Percentiles rank a stretch among this genome's conserved stretches.
phyloP scores from a whole-genome alignment of 1,140 invertebrate genomes.

The Aphelinus atriplicis region DNA sequence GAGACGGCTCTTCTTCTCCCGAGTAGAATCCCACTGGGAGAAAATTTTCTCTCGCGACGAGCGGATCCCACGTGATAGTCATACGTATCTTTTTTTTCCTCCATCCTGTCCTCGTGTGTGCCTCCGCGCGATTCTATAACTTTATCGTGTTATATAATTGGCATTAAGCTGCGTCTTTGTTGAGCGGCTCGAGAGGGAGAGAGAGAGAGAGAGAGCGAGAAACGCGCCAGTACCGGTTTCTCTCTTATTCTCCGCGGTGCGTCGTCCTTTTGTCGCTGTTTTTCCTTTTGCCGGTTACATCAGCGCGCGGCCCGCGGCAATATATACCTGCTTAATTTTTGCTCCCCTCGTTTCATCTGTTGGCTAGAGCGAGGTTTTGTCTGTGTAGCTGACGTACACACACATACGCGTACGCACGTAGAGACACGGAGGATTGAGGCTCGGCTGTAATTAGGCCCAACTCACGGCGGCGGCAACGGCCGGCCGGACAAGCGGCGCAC shows the following conservation, averaged over 20 bases:
- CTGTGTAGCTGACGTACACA: constrained; percentile 6
- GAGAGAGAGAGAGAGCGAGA: background rate
- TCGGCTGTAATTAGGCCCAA: constrained; percentile 30
- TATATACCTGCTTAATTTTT: constrained; percentile 38
- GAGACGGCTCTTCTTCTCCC: too few species aligned
- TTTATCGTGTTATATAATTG: constrained; percentile 28
- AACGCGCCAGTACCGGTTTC: constrained; percentile 7
- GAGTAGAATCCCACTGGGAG: too few species aligned
- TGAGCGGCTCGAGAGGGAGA: too few species aligned
- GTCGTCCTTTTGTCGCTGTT: constrained; percentile 20
- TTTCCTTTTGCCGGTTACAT: constrained; percentile 32
- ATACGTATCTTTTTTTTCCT: too few species aligned
- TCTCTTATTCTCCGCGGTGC: constrained; percentile 1
- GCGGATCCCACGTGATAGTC: too few species aligned
- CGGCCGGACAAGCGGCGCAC: background rate
- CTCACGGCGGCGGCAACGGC: background rate
- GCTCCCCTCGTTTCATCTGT: constrained; percentile 13
- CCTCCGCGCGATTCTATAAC: constrained; percentile 26
- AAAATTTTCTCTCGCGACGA: too few species aligned
- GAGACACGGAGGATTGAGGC: background rate
- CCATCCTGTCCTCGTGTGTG: background rate
- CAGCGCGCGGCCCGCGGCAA: constrained; percentile 27
- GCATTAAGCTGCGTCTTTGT: constrained; percentile 7
- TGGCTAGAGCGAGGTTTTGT: constrained; percentile 18
- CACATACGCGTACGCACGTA: background rate